Evolutionary conservation across 2,113 vertebrate species (phyloP).

Genomic region (Sorex fumeus): DNA sequence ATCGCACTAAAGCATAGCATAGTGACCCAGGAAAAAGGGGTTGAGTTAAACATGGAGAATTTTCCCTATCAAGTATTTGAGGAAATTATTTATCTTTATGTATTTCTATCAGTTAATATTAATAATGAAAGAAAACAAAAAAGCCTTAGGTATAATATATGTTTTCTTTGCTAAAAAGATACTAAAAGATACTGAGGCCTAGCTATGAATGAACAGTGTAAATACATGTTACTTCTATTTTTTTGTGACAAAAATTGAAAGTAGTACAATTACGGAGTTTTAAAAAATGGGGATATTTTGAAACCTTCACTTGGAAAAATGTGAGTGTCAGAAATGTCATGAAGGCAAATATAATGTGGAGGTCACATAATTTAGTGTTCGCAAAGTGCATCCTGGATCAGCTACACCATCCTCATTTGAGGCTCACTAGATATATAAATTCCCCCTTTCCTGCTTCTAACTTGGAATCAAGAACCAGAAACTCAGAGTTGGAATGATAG

Average conservation of each 20-base stretch:
- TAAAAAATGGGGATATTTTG: neutral
- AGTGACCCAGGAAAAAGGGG: slow-evolving; percentile 38
- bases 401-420: neutral
- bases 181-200: neutral
- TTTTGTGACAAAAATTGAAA: neutral
- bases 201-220: neutral
- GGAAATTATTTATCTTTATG: slow-evolving; percentile 29
- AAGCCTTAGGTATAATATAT: neutral
- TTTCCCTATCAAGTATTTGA: neutral
- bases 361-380: neutral
- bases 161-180: neutral
- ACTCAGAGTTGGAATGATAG: too few species aligned
- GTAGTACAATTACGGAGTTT: neutral
- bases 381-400: neutral
- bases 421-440: neutral
- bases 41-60: neutral
- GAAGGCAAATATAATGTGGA: neutral
- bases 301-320: slow-evolving; percentile 27
- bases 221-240: neutral
- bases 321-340: neutral
- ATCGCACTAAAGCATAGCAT: slow-evolving; percentile 58
- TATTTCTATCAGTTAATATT: neutral
- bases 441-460: fast-evolving
- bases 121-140: neutral
- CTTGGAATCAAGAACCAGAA: neutral